Conservation (phyloP, 2,113 vertebrate genomes). For the Siniperca chuatsi region DNA sequence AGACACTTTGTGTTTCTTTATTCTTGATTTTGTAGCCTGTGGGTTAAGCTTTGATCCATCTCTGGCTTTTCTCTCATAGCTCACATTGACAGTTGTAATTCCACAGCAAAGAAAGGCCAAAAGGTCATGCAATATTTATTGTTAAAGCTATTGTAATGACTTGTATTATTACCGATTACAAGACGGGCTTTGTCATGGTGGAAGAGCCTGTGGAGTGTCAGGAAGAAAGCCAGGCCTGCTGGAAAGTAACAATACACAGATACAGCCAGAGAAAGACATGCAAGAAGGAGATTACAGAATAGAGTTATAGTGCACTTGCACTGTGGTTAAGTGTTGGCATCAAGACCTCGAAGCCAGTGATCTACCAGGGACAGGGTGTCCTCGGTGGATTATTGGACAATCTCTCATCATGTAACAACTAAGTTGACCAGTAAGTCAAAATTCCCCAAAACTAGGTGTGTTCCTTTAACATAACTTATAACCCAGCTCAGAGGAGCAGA, state of each 20-base stretch:
- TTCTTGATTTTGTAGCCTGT: slow-evolving; percentile 39
- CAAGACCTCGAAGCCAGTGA: background rate
- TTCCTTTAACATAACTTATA: background rate
- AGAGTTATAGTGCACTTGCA: background rate
- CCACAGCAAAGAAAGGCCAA: slow-evolving; percentile 9
- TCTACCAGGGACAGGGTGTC: background rate
- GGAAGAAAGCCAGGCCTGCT: slow-evolving; percentile 21
- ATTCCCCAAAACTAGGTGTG: slow-evolving; percentile 7
- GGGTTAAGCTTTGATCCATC: slow-evolving; percentile 12
- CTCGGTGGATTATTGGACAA: background rate
- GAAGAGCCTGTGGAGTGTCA: slow-evolving; percentile 18
- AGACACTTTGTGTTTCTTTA: background rate
- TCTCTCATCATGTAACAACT: background rate
- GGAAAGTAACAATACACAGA: background rate
- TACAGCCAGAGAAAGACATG: background rate
- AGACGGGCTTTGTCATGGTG: slow-evolving; percentile 12
- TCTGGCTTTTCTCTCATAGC: slow-evolving; percentile 53
- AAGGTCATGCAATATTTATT: slow-evolving; percentile 38
- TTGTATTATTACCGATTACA: slow-evolving; percentile 27
- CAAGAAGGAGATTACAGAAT: background rate
- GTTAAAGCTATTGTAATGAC: slow-evolving; percentile 28
- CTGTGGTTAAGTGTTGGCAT: background rate
- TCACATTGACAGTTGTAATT: background rate
- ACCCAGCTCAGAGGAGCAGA: background rate
- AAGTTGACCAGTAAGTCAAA: background rate